Base-by-base conservation (phyloP, 1,140 invertebrate genomes). In the Parapsyche elsis region DNA sequence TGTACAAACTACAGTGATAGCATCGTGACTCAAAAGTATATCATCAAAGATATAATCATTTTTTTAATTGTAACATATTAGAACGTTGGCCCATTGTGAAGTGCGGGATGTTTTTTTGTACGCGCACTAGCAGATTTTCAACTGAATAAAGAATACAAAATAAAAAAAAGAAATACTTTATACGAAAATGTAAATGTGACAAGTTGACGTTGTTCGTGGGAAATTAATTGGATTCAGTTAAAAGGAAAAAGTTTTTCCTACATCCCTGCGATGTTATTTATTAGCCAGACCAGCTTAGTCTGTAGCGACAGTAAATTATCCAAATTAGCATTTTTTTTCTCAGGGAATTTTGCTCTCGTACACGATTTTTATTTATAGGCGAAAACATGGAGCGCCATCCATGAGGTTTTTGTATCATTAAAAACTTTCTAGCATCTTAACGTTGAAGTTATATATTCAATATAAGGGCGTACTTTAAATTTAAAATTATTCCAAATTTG, bases 231-330 rank as follows among this genome's bases (percentile, higher is more conserved):
- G 64, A 67, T 67, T 26, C 64, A 67, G 64, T 67, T 67, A 67
- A 67, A 67, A 67, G 64, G 64, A 67, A 67, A 67, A 67, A 67
- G 23, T 67, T 67, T 67, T 67, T 67, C 64, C 64, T 67, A 67
- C 64, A 67, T 67, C 64, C 64, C 64, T 24, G 24, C 64, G 21
- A 67, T 24, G 64, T 67, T 67, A 67, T 67, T 67, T 67, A 67
- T 67, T 67, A 26, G 64, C 64, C 64, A 30, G 64, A 67, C 64
- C 64, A 67, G 64, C 24, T 67, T 67, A 21, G 64, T 30, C 64
- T 67, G 64, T 67, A 23, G 64, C 19, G 64, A 67, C 64, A 67
- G 19, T 67, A 67, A 67, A 67, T 67, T 67, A 67, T 67, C 64
- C 64, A 67, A 67, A 67, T 67, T 67, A 67, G 64, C 64, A 67